Evolutionary conservation across 2,113 vertebrate species (phyloP), one percentile per base, ranked within the genome.

Genomic region (Hucho hucho): DNA sequence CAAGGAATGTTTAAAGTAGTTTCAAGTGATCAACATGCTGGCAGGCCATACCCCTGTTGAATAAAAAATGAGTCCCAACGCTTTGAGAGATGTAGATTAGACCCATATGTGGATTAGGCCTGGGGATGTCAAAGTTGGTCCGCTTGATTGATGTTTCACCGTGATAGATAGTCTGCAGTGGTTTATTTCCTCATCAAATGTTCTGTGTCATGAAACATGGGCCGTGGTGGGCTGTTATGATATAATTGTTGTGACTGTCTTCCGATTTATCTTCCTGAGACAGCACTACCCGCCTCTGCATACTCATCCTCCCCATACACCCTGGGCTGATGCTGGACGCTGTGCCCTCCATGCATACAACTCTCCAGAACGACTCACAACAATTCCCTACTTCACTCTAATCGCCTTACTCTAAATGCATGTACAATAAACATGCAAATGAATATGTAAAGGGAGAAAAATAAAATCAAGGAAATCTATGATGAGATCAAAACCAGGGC

Each of bases 61-160:
- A 89, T 86, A 87, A 85, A 85, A 89, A 84, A 90, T 87, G 87
- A 89, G 28, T 72, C 85, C 49, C 83, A 75, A 87, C 84, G 89
- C 85, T 83, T 89, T 87, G 75, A 86, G 84, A 89, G 84, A 83
- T 69, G 83, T 47, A 87, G 87, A 86, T 88, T 86, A 88, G 83
- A 75, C 70, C 79, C 85, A 75, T 86, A 76, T 87, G 87, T 79
- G 84, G 73, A 79, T 81, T 75, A 81, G 69, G 73, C 72, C 22
- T 69, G 79, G 70, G 79, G 46, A 82, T 2, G 7, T 28, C 28
- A 47, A 47, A 14, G 7, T 22, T 47, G n/a, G 20, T 47, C 4
- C 18, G 65, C 28, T 18, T 29, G 20, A 69, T n/a, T 14, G 24
- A 1, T 0, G 22, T 69, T 3, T 69, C 22, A 24, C 43, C 16